phyloP scores from a whole-genome alignment of 92 coral and sea anemone species.

The Umimayanthus kanabou region DNA sequence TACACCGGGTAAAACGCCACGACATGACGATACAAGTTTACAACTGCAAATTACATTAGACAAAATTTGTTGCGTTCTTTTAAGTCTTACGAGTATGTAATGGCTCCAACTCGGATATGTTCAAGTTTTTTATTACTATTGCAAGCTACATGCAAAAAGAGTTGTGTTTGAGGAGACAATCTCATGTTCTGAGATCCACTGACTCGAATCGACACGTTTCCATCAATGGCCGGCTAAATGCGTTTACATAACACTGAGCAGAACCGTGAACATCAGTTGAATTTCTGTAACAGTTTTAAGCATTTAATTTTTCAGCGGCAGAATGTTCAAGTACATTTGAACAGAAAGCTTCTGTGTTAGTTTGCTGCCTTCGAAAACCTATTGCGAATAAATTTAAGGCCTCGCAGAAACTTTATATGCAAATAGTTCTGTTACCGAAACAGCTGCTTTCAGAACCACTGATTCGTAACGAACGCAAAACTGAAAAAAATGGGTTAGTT shows the following conservation, averaged over 20 bases:
- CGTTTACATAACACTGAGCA: neutral
- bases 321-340: neutral
- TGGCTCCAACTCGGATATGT: neutral
- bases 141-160: neutral
- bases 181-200: no score
- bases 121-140: no score
- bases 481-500: no score
- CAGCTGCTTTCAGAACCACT: constrained; percentile 6
- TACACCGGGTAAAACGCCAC: neutral
- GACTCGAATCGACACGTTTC: neutral
- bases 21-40: neutral
- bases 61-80: neutral
- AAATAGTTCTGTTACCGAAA: neutral
- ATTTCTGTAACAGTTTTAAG: neutral
- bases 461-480: neutral
- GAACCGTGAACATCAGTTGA: neutral
- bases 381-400: neutral
- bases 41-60: no score
- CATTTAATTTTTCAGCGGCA: no score
- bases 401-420: neutral
- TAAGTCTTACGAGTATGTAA: neutral
- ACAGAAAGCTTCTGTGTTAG: neutral
- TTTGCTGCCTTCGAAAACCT: no score
- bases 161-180: neutral
- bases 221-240: neutral